Base-by-base conservation (phyloP, 2,113 vertebrate genomes). In the Notarius quadriscutis region DNA sequence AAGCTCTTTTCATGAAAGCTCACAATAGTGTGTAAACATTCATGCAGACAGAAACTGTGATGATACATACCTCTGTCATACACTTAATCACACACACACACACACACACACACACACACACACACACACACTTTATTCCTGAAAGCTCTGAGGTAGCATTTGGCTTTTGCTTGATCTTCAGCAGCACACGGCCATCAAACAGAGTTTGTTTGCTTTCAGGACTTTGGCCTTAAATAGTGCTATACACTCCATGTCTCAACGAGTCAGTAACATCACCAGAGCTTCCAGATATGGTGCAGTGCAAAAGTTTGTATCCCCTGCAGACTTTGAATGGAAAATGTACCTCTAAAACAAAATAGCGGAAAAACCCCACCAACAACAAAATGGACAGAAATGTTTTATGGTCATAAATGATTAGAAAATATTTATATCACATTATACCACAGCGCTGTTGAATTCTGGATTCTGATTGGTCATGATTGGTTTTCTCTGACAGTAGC, bases 171-270 rank as follows among this genome's bases (percentile, higher is more conserved):
- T 69, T 86, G 85, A 86, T 86, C 77, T 86, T 81, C n/a, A 77
- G 41, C 84, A 85, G 84, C 48, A 80, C 75, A 71, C 75, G 20
- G 84, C n/a, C 85, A 81, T 80, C 77, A 86, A 71, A 86, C 85
- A 86, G 7, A 22, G 14, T 11, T 3, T 67, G 75, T 79, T 80
- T 86, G 62, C 67, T 69, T 75, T 30, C 27, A 22, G 71, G 57
- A 80, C 77, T 86, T 86, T 86, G 78, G 53, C 78, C 85, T 81
- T 86, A 81, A 71, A 58, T 81, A 79, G 58, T 71, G 62, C 30
- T 69, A 34, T 71, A 71, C 71, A 81, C 58, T 50, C n/a, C 25
- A 53, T 55, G 48, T 55, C 8, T 85, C 20, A 10, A 25, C 51
- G 1, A 79, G 51, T 79, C 77, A 30, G 51, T 9, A 27, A 79